phyloP scores from a whole-genome alignment of 2,888 invertebrate genomes.

The Trisateles emortualis region DNA sequence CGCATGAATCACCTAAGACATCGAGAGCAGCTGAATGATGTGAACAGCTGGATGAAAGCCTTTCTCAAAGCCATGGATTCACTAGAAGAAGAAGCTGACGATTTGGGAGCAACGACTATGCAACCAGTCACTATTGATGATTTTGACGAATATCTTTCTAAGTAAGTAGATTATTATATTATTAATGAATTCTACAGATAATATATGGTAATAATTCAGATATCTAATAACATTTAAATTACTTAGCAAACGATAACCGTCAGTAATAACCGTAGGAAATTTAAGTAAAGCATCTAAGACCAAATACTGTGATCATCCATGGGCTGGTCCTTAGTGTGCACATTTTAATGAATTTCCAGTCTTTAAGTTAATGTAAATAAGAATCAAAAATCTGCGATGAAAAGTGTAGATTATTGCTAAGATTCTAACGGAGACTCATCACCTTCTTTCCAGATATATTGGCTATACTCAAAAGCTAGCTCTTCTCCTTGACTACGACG shows the following conservation, averaged over 20 bases:
- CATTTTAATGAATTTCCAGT: too few species aligned
- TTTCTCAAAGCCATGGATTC: conserved; percentile 96
- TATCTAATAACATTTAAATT: too few species aligned
- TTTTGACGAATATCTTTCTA: conserved; percentile 95
- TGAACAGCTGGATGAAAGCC: conserved; percentile 95
- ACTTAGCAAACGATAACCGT: too few species aligned
- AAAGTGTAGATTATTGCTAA: too few species aligned
- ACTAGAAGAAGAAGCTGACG: conserved; percentile 92
- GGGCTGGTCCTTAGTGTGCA: too few species aligned
- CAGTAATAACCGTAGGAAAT: too few species aligned
- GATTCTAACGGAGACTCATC: neutral
- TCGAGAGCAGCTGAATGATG: conserved; percentile 93
- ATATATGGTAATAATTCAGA: too few species aligned
- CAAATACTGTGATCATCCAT: too few species aligned
- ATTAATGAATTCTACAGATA: neutral
- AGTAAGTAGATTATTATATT: conserved; percentile 90
- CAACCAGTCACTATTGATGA: conserved; percentile 96
- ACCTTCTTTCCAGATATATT: conserved; percentile 89
- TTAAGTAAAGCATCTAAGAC: too few species aligned
- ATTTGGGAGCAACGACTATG: conserved; percentile 94
- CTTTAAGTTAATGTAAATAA: too few species aligned
- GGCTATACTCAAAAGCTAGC: conserved; percentile 95
- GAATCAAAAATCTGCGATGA: too few species aligned
- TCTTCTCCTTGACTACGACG: conserved; percentile 94
- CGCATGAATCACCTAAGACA: conserved; percentile 95